Conservation (phyloP, 2,113 vertebrate genomes). For the Neodontobutis hainanensis region DNA sequence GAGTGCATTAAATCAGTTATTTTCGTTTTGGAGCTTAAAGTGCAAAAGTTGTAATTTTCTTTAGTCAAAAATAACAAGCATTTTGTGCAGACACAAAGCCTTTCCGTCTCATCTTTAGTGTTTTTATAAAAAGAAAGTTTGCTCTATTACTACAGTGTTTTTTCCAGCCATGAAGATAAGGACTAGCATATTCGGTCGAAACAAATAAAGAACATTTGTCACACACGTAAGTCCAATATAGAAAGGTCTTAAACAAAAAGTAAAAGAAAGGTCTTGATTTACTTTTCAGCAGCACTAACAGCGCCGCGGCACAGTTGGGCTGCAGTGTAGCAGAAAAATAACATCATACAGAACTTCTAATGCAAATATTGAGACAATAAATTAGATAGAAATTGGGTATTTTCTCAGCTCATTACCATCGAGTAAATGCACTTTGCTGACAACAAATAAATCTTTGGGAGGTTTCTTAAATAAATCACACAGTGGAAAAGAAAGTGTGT, state of each 20-base stretch:
- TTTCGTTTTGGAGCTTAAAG: slow-evolving; percentile 37
- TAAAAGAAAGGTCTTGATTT: slow-evolving; percentile 16
- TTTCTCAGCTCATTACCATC: slow-evolving; percentile 4
- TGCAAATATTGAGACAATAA: slow-evolving; percentile 4
- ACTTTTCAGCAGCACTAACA: slow-evolving; percentile 11
- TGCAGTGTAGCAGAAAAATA: neutral
- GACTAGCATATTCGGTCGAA: slow-evolving; percentile 25
- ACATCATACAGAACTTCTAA: neutral
- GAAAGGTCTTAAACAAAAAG: neutral
- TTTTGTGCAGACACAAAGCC: slow-evolving; percentile 10
- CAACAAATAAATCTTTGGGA: slow-evolving; percentile 6
- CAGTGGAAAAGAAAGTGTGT: neutral
- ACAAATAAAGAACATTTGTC: slow-evolving; percentile 60
- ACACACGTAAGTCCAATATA: slow-evolving; percentile 31
- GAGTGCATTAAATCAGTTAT: slow-evolving; percentile 48
- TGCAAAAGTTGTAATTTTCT: slow-evolving; percentile 47
- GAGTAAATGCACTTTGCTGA: slow-evolving; percentile 12
- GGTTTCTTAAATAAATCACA: neutral
- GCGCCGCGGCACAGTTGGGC: slow-evolving; percentile 3
- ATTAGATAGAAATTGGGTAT: slow-evolving; percentile 12
- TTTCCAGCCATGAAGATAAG: slow-evolving; percentile 41
- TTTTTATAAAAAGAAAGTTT: slow-evolving; percentile 24
- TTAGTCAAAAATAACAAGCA: neutral
- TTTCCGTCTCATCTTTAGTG: slow-evolving; percentile 9
- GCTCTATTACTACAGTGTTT: slow-evolving; percentile 32